A percentile compares a stretch with the other conserved stretches of the same genome.
Conservation (phyloP, 1,140 invertebrate genomes). For the Papilio helenus region DNA sequence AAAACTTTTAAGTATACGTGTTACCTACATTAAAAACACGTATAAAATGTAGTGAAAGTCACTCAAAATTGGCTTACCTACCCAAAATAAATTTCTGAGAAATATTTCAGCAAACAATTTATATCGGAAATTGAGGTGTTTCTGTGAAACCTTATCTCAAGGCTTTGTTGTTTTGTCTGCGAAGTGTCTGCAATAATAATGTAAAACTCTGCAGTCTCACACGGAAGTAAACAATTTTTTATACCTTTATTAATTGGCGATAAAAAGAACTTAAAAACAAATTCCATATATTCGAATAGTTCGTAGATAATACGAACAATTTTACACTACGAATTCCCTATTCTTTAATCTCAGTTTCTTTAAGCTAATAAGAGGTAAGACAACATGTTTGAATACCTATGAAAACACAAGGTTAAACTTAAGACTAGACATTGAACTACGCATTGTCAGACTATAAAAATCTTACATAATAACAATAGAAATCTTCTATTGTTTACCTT, state of each 20-base stretch:
- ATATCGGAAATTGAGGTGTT: not conserved
- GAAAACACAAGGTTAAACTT: not conserved
- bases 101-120: not conserved
- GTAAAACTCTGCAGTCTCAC: not conserved
- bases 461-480: not conserved
- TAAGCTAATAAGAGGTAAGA: not conserved
- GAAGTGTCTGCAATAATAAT: conserved; percentile 1
- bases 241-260: not conserved
- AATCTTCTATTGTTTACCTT: not conserved
- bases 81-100: not conserved
- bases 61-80: too few relatives aligned
- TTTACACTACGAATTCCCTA: not conserved
- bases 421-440: not conserved
- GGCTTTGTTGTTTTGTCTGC: not conserved
- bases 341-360: not conserved
- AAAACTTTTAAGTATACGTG: too few relatives aligned
- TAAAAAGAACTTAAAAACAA: not conserved
- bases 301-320: not conserved
- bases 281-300: not conserved
- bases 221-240: not conserved
- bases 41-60: too few relatives aligned
- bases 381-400: not conserved
- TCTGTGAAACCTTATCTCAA: not conserved
- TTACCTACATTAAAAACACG: too few relatives aligned
- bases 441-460: not conserved